phyloP scores from a whole-genome alignment of 2,797 vertebrate species.

The Channa striata region DNA sequence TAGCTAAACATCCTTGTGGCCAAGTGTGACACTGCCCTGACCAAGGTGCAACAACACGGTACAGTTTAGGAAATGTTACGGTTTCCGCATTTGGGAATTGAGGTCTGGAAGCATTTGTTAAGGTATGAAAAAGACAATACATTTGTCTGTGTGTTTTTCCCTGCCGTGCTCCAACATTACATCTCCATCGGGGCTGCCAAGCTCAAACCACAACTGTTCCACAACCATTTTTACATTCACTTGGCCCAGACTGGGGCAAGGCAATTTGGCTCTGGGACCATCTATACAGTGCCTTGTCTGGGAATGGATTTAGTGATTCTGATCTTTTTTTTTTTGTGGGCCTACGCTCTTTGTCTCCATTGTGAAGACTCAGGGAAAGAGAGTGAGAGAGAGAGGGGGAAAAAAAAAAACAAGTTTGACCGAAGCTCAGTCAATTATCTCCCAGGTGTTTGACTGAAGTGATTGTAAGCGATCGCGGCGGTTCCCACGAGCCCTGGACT shows the following conservation, averaged over 20 bases:
- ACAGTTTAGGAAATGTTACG: slow-evolving; percentile 39
- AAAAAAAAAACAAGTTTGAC: slow-evolving; percentile 82
- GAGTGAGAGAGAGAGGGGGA: slow-evolving; percentile 41
- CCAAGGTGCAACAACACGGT: slow-evolving; percentile 11
- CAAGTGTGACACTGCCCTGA: slow-evolving; percentile 11
- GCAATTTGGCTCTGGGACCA: slow-evolving; percentile 79
- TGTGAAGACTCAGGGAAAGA: slow-evolving; percentile 80
- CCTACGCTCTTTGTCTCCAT: slow-evolving; percentile 83
- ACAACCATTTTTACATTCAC: slow-evolving; percentile 72
- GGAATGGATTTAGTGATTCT: slow-evolving; percentile 83
- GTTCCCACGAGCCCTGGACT: slow-evolving; percentile 82
- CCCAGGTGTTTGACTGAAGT: slow-evolving; percentile 87
- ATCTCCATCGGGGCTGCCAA: slow-evolving; percentile 63
- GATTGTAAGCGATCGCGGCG: slow-evolving; percentile 85
- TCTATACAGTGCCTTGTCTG: slow-evolving; percentile 77
- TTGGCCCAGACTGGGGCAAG: slow-evolving; percentile 75
- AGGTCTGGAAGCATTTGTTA: slow-evolving; percentile 55
- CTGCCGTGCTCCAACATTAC: slow-evolving; percentile 55
- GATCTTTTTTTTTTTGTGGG: slow-evolving; percentile 77
- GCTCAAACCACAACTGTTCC: slow-evolving; percentile 68
- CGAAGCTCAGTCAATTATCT: slow-evolving; percentile 87
- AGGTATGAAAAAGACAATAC: slow-evolving; percentile 60
- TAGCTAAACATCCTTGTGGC: slow-evolving; percentile 11
- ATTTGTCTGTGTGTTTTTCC: slow-evolving; percentile 61
- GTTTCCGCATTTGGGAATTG: slow-evolving; percentile 56